A percentile compares a stretch with the other conserved stretches of the same genome.
These are phyloP conservation scores for Heliopora coerulea DNA, from an alignment of 92 coral and sea anemone genomes.

Conservation along the genomic window DNA sequence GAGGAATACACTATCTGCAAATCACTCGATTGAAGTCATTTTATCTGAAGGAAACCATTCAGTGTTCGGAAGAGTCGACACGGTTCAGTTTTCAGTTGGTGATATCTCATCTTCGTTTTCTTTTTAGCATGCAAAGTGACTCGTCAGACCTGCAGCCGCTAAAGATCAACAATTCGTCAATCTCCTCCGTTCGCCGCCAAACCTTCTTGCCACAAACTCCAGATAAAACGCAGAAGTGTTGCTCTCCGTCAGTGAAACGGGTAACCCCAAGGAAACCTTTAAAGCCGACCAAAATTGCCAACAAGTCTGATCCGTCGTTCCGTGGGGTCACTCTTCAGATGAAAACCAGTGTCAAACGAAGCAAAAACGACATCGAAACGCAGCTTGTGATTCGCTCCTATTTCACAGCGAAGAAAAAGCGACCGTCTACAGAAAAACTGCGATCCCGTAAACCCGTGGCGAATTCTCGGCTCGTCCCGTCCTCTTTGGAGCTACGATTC, in stretches of 20 bases:
- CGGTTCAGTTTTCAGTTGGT: neutral
- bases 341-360: slow-evolving; percentile 81
- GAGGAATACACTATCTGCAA: no score
- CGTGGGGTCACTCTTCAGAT: slow-evolving; percentile 91
- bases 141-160: slow-evolving; percentile 18
- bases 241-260: slow-evolving; percentile 52
- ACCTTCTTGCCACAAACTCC: slow-evolving; percentile 34
- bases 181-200: neutral
- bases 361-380: slow-evolving; percentile 62
- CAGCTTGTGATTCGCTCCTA: slow-evolving; percentile 90
- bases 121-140: neutral
- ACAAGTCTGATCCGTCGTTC: slow-evolving; percentile 88
- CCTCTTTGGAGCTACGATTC: slow-evolving; percentile 5
- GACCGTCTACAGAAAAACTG: slow-evolving; percentile 33
- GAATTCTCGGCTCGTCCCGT: slow-evolving; percentile 2
- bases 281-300: slow-evolving; percentile 82
- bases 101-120: neutral
- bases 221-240: slow-evolving; percentile 1
- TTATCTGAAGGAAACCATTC: no score
- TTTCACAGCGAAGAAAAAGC: slow-evolving; percentile 86
- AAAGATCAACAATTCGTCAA: neutral
- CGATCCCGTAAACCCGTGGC: neutral
- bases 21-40: neutral
- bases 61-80: no score
- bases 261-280: slow-evolving; percentile 96